Evolutionary conservation across 2,113 vertebrate genomes (phyloP), one percentile per base, ranked within the genome.

Genomic region (Willisornis vidua): DNA sequence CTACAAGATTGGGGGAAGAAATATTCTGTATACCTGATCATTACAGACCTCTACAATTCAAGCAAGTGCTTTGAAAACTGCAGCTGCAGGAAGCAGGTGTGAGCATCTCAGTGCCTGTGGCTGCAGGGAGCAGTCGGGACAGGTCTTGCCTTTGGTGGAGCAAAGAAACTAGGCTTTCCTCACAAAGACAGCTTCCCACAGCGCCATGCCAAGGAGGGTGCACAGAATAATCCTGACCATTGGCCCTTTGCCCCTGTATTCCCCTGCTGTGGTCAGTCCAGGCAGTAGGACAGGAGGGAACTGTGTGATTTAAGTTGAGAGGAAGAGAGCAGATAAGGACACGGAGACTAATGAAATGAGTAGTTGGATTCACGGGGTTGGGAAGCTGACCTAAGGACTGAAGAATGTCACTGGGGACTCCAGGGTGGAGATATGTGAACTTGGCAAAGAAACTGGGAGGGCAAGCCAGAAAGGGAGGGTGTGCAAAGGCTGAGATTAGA

Each of bases 311-410:
- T 46, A 59, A 75, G 37, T 4, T 0, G 12, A 74, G 81, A 66
- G 78, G 59, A 90, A 80, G 77, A 55, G 93, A 66, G 87, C 88
- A 88, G 78, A 84, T 94, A 59, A 94, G 93, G 94, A 96, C 92
- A 90, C 2, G 0, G 63, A 52, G 72, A 35, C 74, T 24, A 90
- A 55, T 20, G 55, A 90, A 79, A 67, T 25, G 61, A 76, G 79
- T 49, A 71, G 59, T 1, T 86, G 85, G 72, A 94, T 24, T 70
- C 63, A 74, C 33, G 61, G 90, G 79, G 91, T 87, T 71, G 85
- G 93, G 78, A 95, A 93, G 85, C 63, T 97, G 87, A 94, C 74
- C 67, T 76, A 91, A 95, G 39, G 94, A 71, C 57, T 62, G 68
- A 94, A 65, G 92, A 96, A 95, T 95, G 95, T 70, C 95, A 65